Evolutionary conservation across 2,113 vertebrate genomes (phyloP), one percentile per base, ranked within the genome.

Genomic region (Hucho hucho): DNA sequence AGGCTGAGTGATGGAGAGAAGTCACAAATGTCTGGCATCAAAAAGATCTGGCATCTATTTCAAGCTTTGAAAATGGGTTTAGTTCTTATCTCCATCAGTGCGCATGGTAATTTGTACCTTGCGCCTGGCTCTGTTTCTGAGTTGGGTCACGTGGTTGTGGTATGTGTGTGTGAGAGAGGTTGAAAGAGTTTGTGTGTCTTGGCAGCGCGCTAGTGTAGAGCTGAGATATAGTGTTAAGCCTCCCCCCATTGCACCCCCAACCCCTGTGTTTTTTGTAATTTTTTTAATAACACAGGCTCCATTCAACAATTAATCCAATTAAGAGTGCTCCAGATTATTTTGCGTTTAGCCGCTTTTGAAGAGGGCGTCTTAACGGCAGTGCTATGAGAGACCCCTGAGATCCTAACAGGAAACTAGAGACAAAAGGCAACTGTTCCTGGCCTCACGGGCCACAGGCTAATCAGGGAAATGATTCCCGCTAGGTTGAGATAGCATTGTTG

Each of bases 231-330:
- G 2, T n/a, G n/a, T 87, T 89, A 92, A 92, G 89, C 86, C 1
- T 86, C 2, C 7, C 7, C 37, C 37, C 49, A 74, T 82, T 82
- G 80, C 84, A 87, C 79, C 79, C 83, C 6, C 78, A 89, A 86
- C 86, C 84, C 86, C 86, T 88, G 80, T 89, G 89, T 90, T 92
- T 89, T 43, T 11, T 90, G 83, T 76, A 91, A 83, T 90, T 92
- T 91, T 92, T 78, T 92, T 91, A 92, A 92, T 92, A 91, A 91
- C 90, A 93, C 78, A 88, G 74, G 78, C 90, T 90, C 87, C 59
- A 89, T 92, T 92, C 87, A 90, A 89, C 82, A 90, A 93, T 92
- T 92, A 93, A 93, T 93, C 91, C 92, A 92, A 91, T 93, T 92
- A 92, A 90, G 79, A 84, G 83, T 79, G 85, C 89, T 92, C 84